These are phyloP conservation scores for Xenopus petersii DNA, from an alignment of 2,797 vertebrate genomes.

Conservation along the genomic window DNA sequence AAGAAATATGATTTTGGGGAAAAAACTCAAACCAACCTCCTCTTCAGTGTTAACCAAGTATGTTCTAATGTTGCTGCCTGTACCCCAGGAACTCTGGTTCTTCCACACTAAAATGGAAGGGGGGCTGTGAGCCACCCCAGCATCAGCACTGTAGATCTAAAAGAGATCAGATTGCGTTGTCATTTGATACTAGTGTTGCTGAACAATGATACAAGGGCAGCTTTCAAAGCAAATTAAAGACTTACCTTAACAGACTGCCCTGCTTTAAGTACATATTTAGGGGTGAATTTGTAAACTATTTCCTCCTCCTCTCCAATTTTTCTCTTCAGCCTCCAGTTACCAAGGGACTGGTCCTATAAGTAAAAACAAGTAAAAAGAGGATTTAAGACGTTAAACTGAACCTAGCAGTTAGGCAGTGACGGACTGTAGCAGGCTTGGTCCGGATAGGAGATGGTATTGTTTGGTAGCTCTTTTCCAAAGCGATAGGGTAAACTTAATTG, in stretches of 20 bases:
- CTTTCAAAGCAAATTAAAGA: constrained; percentile 11
- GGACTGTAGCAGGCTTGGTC: too few relatives aligned
- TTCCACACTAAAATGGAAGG: constrained; percentile 92
- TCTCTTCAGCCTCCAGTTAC: constrained; percentile 90
- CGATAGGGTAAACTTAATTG: too few relatives aligned
- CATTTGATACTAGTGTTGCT: background rate
- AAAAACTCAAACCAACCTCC: constrained; percentile 70
- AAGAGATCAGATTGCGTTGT: background rate
- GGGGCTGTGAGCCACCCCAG: constrained; percentile 83
- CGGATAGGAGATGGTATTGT: too few relatives aligned
- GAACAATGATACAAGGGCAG: background rate
- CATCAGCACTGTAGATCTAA: constrained; percentile 90
- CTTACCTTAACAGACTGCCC: constrained; percentile 90
- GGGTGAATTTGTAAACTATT: constrained; percentile 90
- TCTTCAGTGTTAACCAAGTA: constrained; percentile 77
- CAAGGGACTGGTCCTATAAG: constrained; percentile 86
- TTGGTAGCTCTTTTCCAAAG: too few relatives aligned
- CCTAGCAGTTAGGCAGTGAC: too few relatives aligned
- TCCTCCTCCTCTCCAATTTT: constrained; percentile 79
- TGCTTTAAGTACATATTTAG: constrained; percentile 89
- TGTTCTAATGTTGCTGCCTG: constrained; percentile 74
- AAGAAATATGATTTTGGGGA: too few relatives aligned
- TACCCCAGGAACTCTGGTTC: constrained; percentile 88
- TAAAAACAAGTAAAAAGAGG: background rate
- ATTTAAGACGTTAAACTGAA: too few relatives aligned